These are phyloP conservation scores for Neoaliturus tenellus DNA, from an alignment of 2,888 invertebrate species.

Conservation along the genomic window DNA sequence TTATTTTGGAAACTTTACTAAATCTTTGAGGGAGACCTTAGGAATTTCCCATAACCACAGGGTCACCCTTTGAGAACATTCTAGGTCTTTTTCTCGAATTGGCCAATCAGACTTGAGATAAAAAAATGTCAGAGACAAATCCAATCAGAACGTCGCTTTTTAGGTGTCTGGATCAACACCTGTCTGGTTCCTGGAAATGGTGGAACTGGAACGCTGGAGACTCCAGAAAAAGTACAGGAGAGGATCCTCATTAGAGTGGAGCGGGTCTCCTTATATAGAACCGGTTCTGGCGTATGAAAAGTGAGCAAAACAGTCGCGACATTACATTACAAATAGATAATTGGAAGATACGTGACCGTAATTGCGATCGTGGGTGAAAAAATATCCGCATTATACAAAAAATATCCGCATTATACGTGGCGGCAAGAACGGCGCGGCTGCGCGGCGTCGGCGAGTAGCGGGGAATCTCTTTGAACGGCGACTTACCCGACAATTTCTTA, in stretches of 20 bases:
- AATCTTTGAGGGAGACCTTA: no score
- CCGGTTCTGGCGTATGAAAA: conserved; percentile 53
- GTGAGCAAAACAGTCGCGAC: conserved; percentile 40
- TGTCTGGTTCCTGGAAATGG: conserved; percentile 20
- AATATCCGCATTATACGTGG: background rate
- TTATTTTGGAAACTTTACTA: no score
- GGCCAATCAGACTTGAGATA: background rate
- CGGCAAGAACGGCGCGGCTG: background rate
- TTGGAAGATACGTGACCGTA: conserved; percentile 46
- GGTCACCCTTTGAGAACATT: no score
- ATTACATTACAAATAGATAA: conserved; percentile 52
- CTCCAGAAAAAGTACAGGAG: background rate
- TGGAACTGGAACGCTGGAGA: conserved; percentile 13
- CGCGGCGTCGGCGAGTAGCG: background rate
- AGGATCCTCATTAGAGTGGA: conserved; percentile 35
- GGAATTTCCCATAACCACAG: no score
- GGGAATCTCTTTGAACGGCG: background rate
- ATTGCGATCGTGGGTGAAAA: conserved; percentile 22
- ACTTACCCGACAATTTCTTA: background rate
- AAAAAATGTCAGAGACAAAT: background rate
- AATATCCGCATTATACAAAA: background rate
- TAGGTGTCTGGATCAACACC: conserved; percentile 51
- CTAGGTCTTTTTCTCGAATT: background rate
- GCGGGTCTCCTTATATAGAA: conserved; percentile 15
- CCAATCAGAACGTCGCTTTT: conserved; percentile 26